Evolutionary conservation across 2,888 invertebrate species (phyloP).

Genomic region (Mimumesa dahlbomi): DNA sequence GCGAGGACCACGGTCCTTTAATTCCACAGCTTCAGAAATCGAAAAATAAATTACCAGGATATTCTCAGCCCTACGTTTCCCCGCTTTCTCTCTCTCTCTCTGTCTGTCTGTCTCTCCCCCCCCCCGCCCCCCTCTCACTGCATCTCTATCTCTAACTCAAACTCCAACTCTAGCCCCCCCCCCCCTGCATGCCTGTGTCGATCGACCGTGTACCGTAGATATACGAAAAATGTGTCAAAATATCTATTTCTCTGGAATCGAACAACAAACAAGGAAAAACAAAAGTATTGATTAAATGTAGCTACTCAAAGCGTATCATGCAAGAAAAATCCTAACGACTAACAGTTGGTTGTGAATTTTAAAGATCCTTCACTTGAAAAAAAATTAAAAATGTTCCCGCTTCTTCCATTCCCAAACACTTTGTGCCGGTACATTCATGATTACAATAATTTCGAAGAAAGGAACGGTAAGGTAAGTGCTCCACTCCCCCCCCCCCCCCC

Average conservation of each 20-base stretch:
- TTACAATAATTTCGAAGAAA: too few species aligned
- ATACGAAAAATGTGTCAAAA: slow-evolving; percentile 28
- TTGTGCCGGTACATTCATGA: too few species aligned
- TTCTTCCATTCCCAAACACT: too few species aligned
- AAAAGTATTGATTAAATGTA: slow-evolving; percentile 45
- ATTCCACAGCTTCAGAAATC: slow-evolving; percentile 25
- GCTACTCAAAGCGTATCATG: slow-evolving; percentile 27
- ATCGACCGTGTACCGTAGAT: slow-evolving; percentile 5
- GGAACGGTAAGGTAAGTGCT: too few species aligned
- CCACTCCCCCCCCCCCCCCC: too few species aligned
- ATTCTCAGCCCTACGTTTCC: slow-evolving; percentile 3
- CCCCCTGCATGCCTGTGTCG: background rate
- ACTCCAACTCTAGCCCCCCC: background rate
- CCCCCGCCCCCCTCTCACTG: background rate
- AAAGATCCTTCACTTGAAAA: too few species aligned
- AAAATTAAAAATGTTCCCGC: too few species aligned
- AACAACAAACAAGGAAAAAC: slow-evolving; percentile 1
- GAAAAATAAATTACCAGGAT: slow-evolving; percentile 26
- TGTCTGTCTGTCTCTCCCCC: background rate
- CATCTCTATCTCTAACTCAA: background rate
- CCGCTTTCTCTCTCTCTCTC: background rate
- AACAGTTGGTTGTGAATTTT: too few species aligned
- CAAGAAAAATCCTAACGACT: too few species aligned
- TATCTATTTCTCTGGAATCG: slow-evolving; percentile 28
- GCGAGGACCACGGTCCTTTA: slow-evolving; percentile 29